Conservation (phyloP, 1,140 invertebrate species). For the Bombyx mori region DNA sequence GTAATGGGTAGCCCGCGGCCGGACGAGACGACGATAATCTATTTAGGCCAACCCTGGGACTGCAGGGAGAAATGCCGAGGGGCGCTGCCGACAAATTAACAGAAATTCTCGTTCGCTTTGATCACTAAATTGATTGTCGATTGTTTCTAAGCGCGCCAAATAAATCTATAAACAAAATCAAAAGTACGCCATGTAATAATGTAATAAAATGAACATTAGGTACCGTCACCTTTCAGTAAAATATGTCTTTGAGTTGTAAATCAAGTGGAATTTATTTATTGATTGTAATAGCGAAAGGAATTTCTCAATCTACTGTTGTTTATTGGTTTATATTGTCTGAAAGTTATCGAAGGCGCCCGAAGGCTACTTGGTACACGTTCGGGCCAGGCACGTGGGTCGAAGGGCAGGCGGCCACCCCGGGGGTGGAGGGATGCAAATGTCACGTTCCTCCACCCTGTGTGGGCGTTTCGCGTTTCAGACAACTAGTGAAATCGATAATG, state of each 20-base stretch:
- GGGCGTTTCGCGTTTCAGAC: constrained; percentile 17
- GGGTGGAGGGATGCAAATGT: constrained; percentile 17
- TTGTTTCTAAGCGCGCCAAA: too few species aligned
- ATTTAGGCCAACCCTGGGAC: constrained; percentile 24
- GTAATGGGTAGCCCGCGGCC: constrained; percentile 32
- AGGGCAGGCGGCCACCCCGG: constrained; percentile 5
- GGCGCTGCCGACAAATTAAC: too few species aligned
- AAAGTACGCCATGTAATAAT: too few species aligned
- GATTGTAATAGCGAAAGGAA: too few species aligned
- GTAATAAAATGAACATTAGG: too few species aligned
- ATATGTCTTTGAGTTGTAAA: too few species aligned
- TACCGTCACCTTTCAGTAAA: too few species aligned
- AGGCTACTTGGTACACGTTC: constrained; percentile 14
- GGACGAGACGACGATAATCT: constrained; percentile 41
- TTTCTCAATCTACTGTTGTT: too few species aligned
- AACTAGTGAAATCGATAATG: constrained; percentile 23
- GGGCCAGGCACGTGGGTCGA: constrained; percentile 19
- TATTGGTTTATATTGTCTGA: neutral
- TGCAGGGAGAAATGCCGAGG: neutral
- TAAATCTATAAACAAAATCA: too few species aligned
- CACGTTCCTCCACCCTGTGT: constrained; percentile 20
- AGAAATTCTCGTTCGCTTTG: too few species aligned
- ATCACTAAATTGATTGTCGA: too few species aligned
- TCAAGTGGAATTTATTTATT: too few species aligned
- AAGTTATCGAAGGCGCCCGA: constrained; percentile 4